Evolutionary conservation across 2,113 vertebrate genomes (phyloP), one percentile per base, ranked within the genome.

Genomic region (Tonatia bakeri): DNA sequence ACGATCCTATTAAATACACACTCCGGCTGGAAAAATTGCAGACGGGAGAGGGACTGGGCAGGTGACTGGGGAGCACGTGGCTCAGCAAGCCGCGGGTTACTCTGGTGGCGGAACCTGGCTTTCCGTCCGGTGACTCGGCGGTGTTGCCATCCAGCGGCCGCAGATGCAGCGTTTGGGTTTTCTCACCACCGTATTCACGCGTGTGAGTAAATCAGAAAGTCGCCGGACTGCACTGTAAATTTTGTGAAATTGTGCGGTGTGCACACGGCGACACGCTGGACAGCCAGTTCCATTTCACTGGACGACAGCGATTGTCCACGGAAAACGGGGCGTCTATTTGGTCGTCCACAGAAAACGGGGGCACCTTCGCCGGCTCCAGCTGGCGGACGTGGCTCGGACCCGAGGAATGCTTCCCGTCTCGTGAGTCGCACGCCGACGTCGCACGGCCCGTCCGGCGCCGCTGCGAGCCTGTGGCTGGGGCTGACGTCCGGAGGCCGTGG

Each of bases 1-100:
- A 84, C 45, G 83, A 54, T 87, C 95, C 89, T 77, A 52, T 79
- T 54, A 95, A 96, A 70, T 69, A 43, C 50, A 84, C 11, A 87
- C 36, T 83, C 47, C 17, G 75, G 75, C 19, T 43, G 65, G 70
- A 79, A 67, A 92, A 69, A 45, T n/a, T 12, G 40, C 4, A 69
- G 31, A 61, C 11, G 59, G n/a, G 38, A 59, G 40, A 43, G 90
- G 82, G 52, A 11, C 40, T 85, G 50, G 40, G 45, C 61, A 88
- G 76, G 76, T 88, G 59, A 86, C 89, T 56, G 31, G 31, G 61
- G 26, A 75, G 52, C 19, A 52, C n/a, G 47, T 40, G 24, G n/a
- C 40, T 92, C 92, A 69, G 38, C 33, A 50, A 95, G n/a, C 47
- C 24, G 19, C 33, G 86, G 65, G 75, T 89, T 75, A 59, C 77